These are phyloP conservation scores for Poecilia wingei DNA, from an alignment of 2,797 vertebrate genomes.

Conservation along the genomic window DNA sequence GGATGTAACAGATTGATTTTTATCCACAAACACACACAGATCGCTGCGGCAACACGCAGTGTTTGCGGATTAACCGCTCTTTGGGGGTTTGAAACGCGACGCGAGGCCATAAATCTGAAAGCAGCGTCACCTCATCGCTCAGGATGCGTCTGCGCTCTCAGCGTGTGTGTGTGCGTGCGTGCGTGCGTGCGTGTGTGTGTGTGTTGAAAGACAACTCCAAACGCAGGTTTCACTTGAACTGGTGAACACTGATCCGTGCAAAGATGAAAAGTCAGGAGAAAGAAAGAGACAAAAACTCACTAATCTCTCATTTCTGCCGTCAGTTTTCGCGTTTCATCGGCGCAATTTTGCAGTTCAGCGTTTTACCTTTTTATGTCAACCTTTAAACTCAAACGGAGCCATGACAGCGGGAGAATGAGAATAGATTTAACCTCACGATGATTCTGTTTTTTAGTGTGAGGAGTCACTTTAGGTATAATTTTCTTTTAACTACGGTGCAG, in stretches of 20 bases:
- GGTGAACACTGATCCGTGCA: slow-evolving; percentile 63
- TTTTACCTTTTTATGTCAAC: neutral
- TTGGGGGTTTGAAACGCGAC: slow-evolving; percentile 34
- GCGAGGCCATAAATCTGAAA: slow-evolving; percentile 34
- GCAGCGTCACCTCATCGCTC: slow-evolving; percentile 49
- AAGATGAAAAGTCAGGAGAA: slow-evolving; percentile 61
- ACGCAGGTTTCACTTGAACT: slow-evolving; percentile 61
- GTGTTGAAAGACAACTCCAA: slow-evolving; percentile 52
- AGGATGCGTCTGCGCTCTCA: slow-evolving; percentile 15
- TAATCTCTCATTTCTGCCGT: slow-evolving; percentile 77
- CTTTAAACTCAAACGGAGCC: neutral
- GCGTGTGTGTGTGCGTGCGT: neutral
- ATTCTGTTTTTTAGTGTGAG: slow-evolving; percentile 39
- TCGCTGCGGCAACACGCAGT: neutral
- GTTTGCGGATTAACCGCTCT: slow-evolving; percentile 25
- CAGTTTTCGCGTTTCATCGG: slow-evolving; percentile 49
- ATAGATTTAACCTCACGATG: slow-evolving; percentile 26
- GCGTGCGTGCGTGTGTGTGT: neutral
- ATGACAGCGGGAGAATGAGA: neutral
- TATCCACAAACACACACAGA: neutral
- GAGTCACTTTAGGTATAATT: neutral
- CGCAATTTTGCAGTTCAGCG: neutral
- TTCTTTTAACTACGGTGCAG: too few relatives aligned
- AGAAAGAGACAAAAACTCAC: slow-evolving; percentile 37
- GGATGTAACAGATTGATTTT: neutral